Base-by-base conservation (phyloP, 2,888 invertebrate species). In the Acronicta alni region DNA sequence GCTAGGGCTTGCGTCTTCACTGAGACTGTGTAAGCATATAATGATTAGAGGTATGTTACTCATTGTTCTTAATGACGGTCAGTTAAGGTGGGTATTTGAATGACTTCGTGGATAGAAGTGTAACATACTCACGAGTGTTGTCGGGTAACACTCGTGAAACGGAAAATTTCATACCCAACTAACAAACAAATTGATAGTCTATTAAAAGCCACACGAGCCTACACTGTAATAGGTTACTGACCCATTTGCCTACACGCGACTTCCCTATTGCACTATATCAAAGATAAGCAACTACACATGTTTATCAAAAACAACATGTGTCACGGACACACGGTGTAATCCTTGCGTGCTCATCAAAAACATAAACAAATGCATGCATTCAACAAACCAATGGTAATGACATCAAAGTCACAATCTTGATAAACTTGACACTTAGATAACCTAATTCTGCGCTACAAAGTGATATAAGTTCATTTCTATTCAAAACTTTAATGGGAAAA, bases 341-440 rank as follows among this genome's bases (percentile, higher is more conserved):
- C 16, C 57, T 44, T 48, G 32, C 57, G 57, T 70, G 57, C 26
- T 41, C 15, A 14, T 16, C 15, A 8, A 38, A 42, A 48, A 47
- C 14, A 57, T 12, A 55, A 9, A 20, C n/a, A 44, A 41, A 43
- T 15, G 14, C 43, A 35, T 48, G 17, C 49, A 65, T 35, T 39
- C 45, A 39, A 30, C 41, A 15, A 23, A 7, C 23, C 3, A 3
- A 47, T 62, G 56, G 38, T 30, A 26, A n/a, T 47, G 39, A 42
- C 15, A 47, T 53, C 46, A 56, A 64, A 71, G 70, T 71, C 64
- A 59, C 63, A 54, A 71, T 39, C 52, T 23, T 8, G 70, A 73
- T 68, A 73, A 49, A 47, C 73, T 54, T 67, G 18, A 14, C 8
- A 52, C 30, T 43, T 23, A 42, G 69, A 72, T 71, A 71, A 72